A percentile compares a stretch with the other conserved stretches of the same genome.
phyloP scores from a whole-genome alignment of 2,888 invertebrate species.

The Strigamia maritima region DNA sequence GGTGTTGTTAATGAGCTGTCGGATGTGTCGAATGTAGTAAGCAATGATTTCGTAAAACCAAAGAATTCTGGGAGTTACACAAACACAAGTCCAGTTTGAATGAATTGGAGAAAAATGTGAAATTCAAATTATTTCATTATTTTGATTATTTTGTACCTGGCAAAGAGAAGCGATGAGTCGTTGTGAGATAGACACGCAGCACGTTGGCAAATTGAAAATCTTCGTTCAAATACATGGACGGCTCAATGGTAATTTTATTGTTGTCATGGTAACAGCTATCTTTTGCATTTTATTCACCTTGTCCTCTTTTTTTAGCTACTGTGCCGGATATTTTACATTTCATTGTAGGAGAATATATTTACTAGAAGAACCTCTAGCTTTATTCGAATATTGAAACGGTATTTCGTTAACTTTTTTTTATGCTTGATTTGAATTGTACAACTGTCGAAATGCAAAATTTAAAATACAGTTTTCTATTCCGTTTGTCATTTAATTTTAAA shows the following conservation, averaged over 20 bases:
- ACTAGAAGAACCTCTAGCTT: not conserved
- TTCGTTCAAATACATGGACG: not conserved
- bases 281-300: not conserved
- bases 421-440: not conserved
- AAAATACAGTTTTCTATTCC: not conserved
- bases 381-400: not conserved
- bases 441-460: not conserved
- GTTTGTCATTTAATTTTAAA: not conserved
- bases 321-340: not conserved
- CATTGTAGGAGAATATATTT: not conserved
- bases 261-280: not conserved
- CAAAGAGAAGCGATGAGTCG: too few species aligned
- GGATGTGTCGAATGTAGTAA: not conserved
- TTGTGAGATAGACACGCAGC: not conserved
- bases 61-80: not conserved
- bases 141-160: too few species aligned
- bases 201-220: conserved; percentile 14
- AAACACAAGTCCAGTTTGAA: not conserved
- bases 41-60: not conserved
- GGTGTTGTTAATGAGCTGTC: not conserved
- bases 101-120: too few species aligned
- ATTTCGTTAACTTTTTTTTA: too few species aligned
- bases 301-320: not conserved
- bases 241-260: not conserved
- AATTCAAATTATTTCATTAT: too few species aligned